Evolutionary conservation across 2,888 invertebrate species (phyloP).

Genomic region (Xestobium rufovillosum): DNA sequence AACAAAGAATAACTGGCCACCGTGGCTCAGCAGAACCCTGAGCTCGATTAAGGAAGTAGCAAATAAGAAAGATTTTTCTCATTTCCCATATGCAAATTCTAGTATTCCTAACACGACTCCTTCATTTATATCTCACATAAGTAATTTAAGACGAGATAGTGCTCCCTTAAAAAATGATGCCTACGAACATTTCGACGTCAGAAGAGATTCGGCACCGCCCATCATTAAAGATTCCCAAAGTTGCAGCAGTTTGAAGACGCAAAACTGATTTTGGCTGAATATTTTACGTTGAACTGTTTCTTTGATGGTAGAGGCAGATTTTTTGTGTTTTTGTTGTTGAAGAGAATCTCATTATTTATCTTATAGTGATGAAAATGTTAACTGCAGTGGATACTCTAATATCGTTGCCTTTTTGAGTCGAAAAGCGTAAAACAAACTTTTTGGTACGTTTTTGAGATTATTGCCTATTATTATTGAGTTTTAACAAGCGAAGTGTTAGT

Average conservation of each 20-base stretch:
- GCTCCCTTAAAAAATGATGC: slow-evolving; percentile 37
- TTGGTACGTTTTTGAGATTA: no score
- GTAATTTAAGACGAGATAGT: slow-evolving; percentile 43
- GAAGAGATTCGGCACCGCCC: slow-evolving; percentile 38
- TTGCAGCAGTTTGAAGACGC: slow-evolving; percentile 39
- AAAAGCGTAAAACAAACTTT: no score
- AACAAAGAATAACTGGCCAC: slow-evolving; percentile 72
- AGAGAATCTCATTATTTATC: slow-evolving; percentile 2
- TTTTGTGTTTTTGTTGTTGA: background rate
- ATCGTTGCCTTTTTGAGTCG: no score
- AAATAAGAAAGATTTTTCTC: slow-evolving; percentile 48
- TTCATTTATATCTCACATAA: slow-evolving; percentile 42
- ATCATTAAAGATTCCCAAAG: slow-evolving; percentile 43
- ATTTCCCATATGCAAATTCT: slow-evolving; percentile 31
- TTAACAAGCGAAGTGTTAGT: no score
- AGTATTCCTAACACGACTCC: slow-evolving; percentile 31
- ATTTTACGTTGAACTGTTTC: slow-evolving; percentile 12
- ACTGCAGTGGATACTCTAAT: no score
- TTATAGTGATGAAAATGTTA: no score
- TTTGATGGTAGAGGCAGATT: background rate
- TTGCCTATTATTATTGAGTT: no score
- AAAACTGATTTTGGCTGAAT: slow-evolving; percentile 26
- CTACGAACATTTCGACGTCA: slow-evolving; percentile 27
- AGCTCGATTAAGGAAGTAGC: slow-evolving; percentile 67
- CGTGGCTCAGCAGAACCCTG: slow-evolving; percentile 92